Percentiles rank a stretch among this genome's conserved stretches.
These are phyloP conservation scores for Drosophila kambysellisi DNA, from an alignment of 2,888 invertebrate genomes.

Conservation along the genomic window DNA sequence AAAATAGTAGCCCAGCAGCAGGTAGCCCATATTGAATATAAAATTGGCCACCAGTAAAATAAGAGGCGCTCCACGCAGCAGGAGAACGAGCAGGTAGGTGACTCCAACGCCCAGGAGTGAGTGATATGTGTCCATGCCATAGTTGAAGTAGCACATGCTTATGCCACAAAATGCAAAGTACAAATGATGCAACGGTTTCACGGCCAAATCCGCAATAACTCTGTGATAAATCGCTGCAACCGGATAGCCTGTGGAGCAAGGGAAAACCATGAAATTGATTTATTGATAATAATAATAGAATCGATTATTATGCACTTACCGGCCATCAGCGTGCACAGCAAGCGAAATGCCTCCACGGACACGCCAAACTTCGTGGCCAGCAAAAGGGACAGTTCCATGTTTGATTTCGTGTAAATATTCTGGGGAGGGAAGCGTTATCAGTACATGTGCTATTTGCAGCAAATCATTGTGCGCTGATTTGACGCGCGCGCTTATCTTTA, in stretches of 20 bases:
- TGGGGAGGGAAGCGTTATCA: slow-evolving; percentile 38
- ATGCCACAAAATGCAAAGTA: slow-evolving; percentile 91
- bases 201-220: slow-evolving; percentile 86
- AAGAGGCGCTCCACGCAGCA: slow-evolving; percentile 83
- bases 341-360: slow-evolving; percentile 88
- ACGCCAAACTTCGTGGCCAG: slow-evolving; percentile 85
- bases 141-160: slow-evolving; percentile 93
- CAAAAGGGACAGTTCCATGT: slow-evolving; percentile 11
- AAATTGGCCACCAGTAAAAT: slow-evolving; percentile 90
- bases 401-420: not conserved
- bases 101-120: slow-evolving; percentile 90
- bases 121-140: slow-evolving; percentile 92
- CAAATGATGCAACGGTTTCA: slow-evolving; percentile 88
- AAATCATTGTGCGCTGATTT: slow-evolving; percentile 29
- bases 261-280: not conserved
- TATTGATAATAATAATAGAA: not conserved
- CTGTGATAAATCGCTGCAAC: slow-evolving; percentile 89
- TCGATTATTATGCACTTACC: slow-evolving; percentile 85
- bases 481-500: slow-evolving; percentile 16
- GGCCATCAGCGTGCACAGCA: slow-evolving; percentile 88
- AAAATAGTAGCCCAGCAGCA: slow-evolving; percentile 91
- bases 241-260: slow-evolving; percentile 88
- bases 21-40: slow-evolving; percentile 92
- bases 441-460: slow-evolving; percentile 3
- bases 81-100: slow-evolving; percentile 89